Evolutionary conservation across 2,113 vertebrate species (phyloP), one percentile per base, ranked within the genome.

Genomic region (Cairina moschata): DNA sequence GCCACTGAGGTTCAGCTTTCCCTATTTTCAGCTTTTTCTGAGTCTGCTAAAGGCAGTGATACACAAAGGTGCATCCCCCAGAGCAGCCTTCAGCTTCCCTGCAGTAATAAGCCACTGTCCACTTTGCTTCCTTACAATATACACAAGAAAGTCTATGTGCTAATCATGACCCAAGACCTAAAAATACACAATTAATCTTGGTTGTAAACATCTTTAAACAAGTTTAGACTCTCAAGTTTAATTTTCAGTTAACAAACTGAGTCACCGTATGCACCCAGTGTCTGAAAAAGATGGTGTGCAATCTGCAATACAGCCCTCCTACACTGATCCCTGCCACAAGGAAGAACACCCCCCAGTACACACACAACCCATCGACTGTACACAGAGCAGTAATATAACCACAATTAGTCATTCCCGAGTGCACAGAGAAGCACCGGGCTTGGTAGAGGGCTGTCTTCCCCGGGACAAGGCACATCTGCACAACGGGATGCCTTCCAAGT

Each of bases 401-500:
- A 91, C 48, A 69, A 75, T 60, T 48, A 59, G 65, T 36, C 25
- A 65, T 23, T 52, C 62, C 54, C 8, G 5, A 73, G 46, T 34
- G 62, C 17, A 12, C 48, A 50, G 48, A 50, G 48, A 50, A 50
- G 28, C 12, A 0, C 48, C 42, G 54, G 62, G 72, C 62, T 67
- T 75, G 58, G 31, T 60, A 90, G 79, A 87, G 17, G 46, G 9
- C 44, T 32, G 5, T 65, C 44, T 13, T 89, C 87, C 22, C 76
- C 22, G 40, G 58, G 55, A 77, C 31, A 22, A 4, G 56, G 40
- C 83, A 91, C 88, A 94, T 94, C 90, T 94, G 93, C 50, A 67
- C 38, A 58, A 88, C 54, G 63, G 90, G 87, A 93, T 66, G 11
- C 52, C 92, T 90, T 96, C 83, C 60, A 84, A 36, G 36, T 12